phyloP scores from a whole-genome alignment of 2,797 vertebrate genomes.

The Trichosurus vulpecula region DNA sequence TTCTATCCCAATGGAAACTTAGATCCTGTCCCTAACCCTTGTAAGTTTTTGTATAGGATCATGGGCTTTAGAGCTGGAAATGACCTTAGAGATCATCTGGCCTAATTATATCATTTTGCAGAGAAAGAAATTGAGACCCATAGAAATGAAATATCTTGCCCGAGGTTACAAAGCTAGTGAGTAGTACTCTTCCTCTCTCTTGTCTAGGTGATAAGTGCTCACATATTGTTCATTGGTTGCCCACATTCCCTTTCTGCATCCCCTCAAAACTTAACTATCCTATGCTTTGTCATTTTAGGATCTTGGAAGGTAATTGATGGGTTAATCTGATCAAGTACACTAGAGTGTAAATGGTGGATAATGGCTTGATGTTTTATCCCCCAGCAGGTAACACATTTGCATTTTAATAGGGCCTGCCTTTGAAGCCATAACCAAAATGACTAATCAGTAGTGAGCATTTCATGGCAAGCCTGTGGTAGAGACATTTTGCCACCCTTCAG shows the following conservation, averaged over 20 bases:
- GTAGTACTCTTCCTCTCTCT: not conserved
- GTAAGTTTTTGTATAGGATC: not conserved
- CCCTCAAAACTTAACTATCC: not conserved
- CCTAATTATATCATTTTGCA: not conserved
- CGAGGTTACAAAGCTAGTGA: not conserved
- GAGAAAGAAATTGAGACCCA: not conserved
- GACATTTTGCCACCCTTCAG: not conserved
- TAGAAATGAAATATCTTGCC: not conserved
- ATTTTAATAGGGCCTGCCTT: not conserved
- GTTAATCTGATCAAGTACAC: not conserved
- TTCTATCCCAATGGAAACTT: not conserved
- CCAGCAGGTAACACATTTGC: slow-evolving; percentile 25
- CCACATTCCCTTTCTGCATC: not conserved
- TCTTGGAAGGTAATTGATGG: not conserved
- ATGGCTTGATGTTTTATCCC: not conserved
- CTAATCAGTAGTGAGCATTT: not conserved
- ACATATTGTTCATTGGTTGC: not conserved
- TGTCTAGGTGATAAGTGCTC: not conserved
- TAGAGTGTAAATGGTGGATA: not conserved
- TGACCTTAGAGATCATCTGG: not conserved
- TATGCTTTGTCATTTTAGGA: not conserved
- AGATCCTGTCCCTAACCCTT: not conserved
- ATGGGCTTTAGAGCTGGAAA: not conserved
- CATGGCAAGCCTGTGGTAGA: not conserved
- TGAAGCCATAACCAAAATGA: slow-evolving; percentile 33